phyloP scores from a whole-genome alignment of 2,797 vertebrate genomes.

The Sebastiscus albofasciatus region DNA sequence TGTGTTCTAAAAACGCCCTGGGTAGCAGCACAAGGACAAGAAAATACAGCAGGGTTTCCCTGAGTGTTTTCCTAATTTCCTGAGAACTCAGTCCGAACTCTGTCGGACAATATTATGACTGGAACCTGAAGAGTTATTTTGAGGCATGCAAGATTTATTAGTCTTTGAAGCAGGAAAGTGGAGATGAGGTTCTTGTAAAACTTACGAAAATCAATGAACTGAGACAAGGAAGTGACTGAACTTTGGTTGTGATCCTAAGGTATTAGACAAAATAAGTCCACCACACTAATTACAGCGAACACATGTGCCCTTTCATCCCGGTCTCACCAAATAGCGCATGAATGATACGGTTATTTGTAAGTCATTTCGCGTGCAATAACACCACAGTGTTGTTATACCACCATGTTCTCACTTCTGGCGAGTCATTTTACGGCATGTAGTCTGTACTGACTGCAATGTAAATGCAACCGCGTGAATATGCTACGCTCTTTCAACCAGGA shows the following conservation, averaged over 20 bases:
- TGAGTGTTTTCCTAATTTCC: constrained; percentile 60
- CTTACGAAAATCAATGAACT: constrained; percentile 11
- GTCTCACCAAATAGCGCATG: not conserved
- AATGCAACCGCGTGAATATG: no score
- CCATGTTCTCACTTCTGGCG: not conserved
- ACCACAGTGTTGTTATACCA: not conserved
- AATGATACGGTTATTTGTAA: not conserved
- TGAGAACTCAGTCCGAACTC: constrained; percentile 38
- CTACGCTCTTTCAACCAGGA: no score
- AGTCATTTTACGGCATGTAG: no score
- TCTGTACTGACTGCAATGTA: no score
- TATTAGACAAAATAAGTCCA: not conserved
- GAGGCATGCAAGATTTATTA: constrained; percentile 33
- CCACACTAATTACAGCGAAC: constrained; percentile 6
- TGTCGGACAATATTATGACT: constrained; percentile 63
- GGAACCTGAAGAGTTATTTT: constrained; percentile 35
- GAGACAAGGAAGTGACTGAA: constrained; percentile 1
- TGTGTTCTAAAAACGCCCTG: constrained; percentile 40
- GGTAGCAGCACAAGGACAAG: constrained; percentile 42
- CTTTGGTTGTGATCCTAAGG: constrained; percentile 1
- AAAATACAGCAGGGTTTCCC: constrained; percentile 35
- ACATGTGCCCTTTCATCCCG: not conserved
- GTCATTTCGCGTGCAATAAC: not conserved
- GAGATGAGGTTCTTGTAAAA: constrained; percentile 27
- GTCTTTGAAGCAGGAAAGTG: constrained; percentile 25